phyloP scores from a whole-genome alignment of 1,140 invertebrate species.

The Tetramorium parvispinum region DNA sequence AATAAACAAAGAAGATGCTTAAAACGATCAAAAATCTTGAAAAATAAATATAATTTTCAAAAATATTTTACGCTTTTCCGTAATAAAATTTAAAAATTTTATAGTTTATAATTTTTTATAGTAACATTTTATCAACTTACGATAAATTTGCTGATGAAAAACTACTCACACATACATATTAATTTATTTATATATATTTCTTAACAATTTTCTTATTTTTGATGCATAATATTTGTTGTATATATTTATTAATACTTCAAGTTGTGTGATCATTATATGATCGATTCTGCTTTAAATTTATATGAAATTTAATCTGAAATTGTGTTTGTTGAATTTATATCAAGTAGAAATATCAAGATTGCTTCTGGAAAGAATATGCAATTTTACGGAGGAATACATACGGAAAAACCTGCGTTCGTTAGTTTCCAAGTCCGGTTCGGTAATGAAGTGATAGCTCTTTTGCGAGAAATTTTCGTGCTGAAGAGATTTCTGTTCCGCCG shows the following conservation, averaged over 20 bases:
- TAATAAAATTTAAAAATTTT: background rate
- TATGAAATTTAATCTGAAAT: background rate
- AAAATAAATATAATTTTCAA: constrained; percentile 1
- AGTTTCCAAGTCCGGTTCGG: background rate
- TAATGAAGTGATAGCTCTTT: constrained; percentile 30
- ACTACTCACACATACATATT: background rate
- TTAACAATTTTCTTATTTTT: background rate
- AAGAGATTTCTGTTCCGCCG: constrained; percentile 37
- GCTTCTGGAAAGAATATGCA: background rate
- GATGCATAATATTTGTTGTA: background rate
- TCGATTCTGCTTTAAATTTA: background rate
- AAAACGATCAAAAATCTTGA: background rate
- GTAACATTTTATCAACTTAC: background rate
- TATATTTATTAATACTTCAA: background rate
- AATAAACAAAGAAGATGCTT: background rate
- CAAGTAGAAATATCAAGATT: background rate
- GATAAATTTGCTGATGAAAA: background rate
- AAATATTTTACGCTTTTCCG: background rate
- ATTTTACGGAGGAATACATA: background rate
- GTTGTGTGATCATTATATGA: background rate
- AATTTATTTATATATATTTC: background rate
- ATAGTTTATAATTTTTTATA: background rate
- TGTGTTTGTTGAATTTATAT: background rate
- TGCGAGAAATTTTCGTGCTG: constrained; percentile 42
- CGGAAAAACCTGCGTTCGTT: constrained; percentile 27